Evolutionary conservation across 2,113 vertebrate species (phyloP), one percentile per base, ranked within the genome.

Genomic region (Zapus hudsonius): DNA sequence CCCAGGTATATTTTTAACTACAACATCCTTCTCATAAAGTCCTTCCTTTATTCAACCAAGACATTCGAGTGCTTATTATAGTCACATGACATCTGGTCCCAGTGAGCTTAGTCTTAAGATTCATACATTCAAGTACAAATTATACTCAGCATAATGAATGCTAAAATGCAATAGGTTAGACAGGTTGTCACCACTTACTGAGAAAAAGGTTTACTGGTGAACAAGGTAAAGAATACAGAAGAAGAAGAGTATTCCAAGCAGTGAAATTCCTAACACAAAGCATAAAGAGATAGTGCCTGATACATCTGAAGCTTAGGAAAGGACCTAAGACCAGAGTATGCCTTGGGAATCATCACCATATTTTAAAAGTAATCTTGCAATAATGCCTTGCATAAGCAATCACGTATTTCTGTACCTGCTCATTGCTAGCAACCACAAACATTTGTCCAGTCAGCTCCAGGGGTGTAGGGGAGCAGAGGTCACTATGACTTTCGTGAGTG

Each of bases 1-100:
- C 52, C 52, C 52, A 3, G 16, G 52, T 15, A 52, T 52, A 27
- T 82, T 92, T 92, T 93, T 81, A 96, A 69, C 64, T 92, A 67
- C 16, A 36, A 70, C 9, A 79, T 75, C 27, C 20, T 93, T 89
- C 80, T 27, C 76, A 94, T 3, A 16, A 59, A 70, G 90, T 64
- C 52, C 31, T 84, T 91, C 44, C 40, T 84, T 92, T 87, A 87
- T 61, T 87, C 42, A 93, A 36, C 38, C 55, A 92, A 93, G 19
- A 89, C 78, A 63, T 31, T 82, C 87, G 15, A 11, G 19, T 92
- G 74, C 86, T 76, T 86, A 55, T 16, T 55, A 19, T 69, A 42
- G 57, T n/a, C 66, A 66, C 10, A n/a, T 64, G 33, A 25, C 42
- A 73, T 40, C 59, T 90, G 40, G 72, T 33, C 29, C 89, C 76